A percentile compares a stretch with the other conserved stretches of the same genome.
Evolutionary conservation across 2,888 invertebrate species (phyloP).

Genomic region (Pyrrhia umbra): DNA sequence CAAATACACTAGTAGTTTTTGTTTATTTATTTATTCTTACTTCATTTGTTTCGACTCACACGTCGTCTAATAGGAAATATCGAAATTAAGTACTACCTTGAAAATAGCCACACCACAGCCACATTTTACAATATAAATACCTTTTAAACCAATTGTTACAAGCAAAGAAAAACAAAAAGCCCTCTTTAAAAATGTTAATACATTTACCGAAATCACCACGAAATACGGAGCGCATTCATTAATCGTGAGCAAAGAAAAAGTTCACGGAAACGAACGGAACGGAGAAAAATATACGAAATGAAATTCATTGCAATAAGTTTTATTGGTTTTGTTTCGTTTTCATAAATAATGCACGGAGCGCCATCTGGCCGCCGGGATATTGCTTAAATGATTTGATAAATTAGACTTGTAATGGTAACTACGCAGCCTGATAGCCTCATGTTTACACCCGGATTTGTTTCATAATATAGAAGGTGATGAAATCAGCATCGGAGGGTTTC

Average conservation of each 20-base stretch:
- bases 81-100: too few relatives aligned
- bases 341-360: slow-evolving; percentile 65
- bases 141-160: neutral
- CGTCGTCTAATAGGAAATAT: neutral
- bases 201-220: slow-evolving; percentile 32
- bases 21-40: neutral
- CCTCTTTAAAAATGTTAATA: slow-evolving; percentile 13
- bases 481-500: neutral
- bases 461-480: neutral
- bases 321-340: slow-evolving; percentile 70
- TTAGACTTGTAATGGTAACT: slow-evolving; percentile 27
- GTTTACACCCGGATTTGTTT: neutral
- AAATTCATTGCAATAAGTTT: slow-evolving; percentile 68
- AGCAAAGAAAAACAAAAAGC: slow-evolving; percentile 2
- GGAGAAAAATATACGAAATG: slow-evolving; percentile 57
- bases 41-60: neutral
- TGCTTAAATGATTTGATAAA: slow-evolving; percentile 49
- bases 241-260: slow-evolving; percentile 54
- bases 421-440: neutral
- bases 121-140: neutral
- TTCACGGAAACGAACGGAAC: slow-evolving; percentile 41
- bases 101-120: neutral
- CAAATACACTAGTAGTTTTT: neutral
- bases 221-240: slow-evolving; percentile 53
- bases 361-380: slow-evolving; percentile 43